Evolutionary conservation across 2,888 invertebrate species (phyloP).

Genomic region (Holacanthella duospinosa): DNA sequence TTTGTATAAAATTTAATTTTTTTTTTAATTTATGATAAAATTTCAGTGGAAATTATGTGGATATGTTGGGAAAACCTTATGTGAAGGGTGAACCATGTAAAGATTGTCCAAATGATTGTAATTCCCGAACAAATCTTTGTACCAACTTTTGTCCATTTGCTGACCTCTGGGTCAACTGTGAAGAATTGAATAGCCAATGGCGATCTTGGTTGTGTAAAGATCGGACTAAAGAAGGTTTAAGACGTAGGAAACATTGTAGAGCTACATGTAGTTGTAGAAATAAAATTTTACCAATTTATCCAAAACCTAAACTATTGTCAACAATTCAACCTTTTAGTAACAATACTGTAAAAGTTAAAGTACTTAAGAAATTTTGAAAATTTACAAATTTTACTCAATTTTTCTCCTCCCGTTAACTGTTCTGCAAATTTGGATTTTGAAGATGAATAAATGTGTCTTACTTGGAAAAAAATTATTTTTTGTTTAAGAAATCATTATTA

Average conservation of each 20-base stretch:
- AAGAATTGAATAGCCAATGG: constrained; percentile 50
- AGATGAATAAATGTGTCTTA: no score
- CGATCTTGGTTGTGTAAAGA: constrained; percentile 53
- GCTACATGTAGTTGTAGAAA: constrained; percentile 62
- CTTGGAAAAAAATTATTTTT: no score
- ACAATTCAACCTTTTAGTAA: neutral
- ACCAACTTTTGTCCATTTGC: constrained; percentile 59
- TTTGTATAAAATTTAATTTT: no score
- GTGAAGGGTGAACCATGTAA: constrained; percentile 51
- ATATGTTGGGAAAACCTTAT: constrained; percentile 56
- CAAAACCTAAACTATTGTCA: neutral
- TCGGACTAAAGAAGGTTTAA: constrained; percentile 48
- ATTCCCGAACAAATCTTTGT: constrained; percentile 52
- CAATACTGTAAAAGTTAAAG: neutral
- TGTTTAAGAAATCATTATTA: no score
- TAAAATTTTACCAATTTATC: constrained; percentile 43
- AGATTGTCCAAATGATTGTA: constrained; percentile 55
- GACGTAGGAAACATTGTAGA: constrained; percentile 50
- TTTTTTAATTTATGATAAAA: no score
- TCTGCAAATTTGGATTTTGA: no score
- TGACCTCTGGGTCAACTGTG: constrained; percentile 58
- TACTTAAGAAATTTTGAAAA: no score
- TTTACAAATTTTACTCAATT: no score
- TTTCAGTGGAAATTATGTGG: constrained; percentile 59
- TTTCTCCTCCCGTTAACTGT: no score